phyloP scores from a whole-genome alignment of 2,797 vertebrate species.

The Coregonus suidteri region DNA sequence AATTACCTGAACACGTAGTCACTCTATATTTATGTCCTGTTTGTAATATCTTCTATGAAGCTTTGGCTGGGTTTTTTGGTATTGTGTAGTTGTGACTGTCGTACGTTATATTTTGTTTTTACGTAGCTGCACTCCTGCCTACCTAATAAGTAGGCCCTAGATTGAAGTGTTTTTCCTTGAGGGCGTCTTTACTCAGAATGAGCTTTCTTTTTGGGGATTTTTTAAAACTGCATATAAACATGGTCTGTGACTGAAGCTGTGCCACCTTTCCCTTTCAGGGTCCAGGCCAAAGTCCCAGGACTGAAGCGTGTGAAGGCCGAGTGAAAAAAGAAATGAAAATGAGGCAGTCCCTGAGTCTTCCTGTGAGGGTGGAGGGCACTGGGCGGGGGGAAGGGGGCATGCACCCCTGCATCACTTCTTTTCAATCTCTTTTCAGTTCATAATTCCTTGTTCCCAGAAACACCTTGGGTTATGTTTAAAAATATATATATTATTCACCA shows the following conservation, averaged over 20 bases:
- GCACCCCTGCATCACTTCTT: too few species aligned
- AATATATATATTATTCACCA: constrained; percentile 71
- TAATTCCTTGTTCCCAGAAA: constrained; percentile 78
- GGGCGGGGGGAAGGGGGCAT: neutral
- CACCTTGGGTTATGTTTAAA: constrained; percentile 9
- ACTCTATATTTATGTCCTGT: too few species aligned
- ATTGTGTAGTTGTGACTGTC: neutral
- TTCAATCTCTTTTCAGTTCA: constrained; percentile 82
- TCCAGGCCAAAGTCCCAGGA: constrained; percentile 93
- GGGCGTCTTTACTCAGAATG: neutral
- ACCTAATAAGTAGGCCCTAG: neutral
- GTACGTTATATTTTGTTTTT: neutral
- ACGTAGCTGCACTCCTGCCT: neutral
- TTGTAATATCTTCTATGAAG: too few species aligned
- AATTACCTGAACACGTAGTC: too few species aligned
- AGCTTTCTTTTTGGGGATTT: neutral
- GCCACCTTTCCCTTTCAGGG: constrained; percentile 68
- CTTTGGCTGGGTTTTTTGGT: neutral
- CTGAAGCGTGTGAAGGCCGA: constrained; percentile 89
- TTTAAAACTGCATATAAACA: neutral
- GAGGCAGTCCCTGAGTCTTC: constrained; percentile 3
- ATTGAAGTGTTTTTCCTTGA: neutral
- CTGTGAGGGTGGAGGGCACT: constrained; percentile 49
- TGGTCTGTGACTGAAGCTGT: constrained; percentile 8
- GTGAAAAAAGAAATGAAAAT: constrained; percentile 67